Evolutionary conservation across 2,888 invertebrate genomes (phyloP).

Genomic region (Heliconius cydno): DNA sequence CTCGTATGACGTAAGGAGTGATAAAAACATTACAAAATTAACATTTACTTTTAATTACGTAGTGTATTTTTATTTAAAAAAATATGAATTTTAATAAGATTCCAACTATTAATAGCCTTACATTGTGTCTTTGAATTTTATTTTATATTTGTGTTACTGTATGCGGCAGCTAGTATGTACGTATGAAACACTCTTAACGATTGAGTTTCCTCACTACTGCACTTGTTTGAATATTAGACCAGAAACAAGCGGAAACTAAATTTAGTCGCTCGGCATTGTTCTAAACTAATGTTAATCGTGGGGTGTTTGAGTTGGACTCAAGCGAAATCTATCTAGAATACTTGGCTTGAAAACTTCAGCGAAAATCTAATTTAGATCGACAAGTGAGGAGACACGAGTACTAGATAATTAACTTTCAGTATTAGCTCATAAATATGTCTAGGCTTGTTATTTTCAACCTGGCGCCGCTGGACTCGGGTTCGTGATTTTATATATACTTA

Average conservation of each 20-base stretch:
- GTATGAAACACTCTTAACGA: slow-evolving; percentile 53
- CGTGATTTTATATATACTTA: not conserved
- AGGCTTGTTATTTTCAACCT: slow-evolving; percentile 50
- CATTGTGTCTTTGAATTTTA: not conserved
- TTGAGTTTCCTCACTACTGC: slow-evolving; percentile 62
- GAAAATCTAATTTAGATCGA: slow-evolving; percentile 64
- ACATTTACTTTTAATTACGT: not conserved
- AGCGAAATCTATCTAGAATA: slow-evolving; percentile 54
- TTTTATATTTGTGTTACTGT: not conserved
- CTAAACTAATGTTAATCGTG: slow-evolving; percentile 68
- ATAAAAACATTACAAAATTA: not conserved
- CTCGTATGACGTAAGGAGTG: not conserved
- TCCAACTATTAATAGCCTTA: not conserved
- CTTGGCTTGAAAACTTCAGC: slow-evolving; percentile 59
- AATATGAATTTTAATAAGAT: not conserved
- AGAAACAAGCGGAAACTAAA: slow-evolving; percentile 61
- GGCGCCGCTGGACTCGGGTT: slow-evolving; percentile 44
- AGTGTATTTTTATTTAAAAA: not conserved
- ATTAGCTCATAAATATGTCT: slow-evolving; percentile 60
- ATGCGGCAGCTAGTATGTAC: slow-evolving; percentile 33
- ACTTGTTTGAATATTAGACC: slow-evolving; percentile 73
- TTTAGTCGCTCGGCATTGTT: slow-evolving; percentile 64
- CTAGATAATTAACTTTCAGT: slow-evolving; percentile 63
- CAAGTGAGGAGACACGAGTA: slow-evolving; percentile 56
- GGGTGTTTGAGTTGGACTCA: slow-evolving; percentile 63